Evolutionary conservation across 1,140 invertebrate species (phyloP), one percentile per base, ranked within the genome.

Genomic region (Philotrypesis tridentata): DNA sequence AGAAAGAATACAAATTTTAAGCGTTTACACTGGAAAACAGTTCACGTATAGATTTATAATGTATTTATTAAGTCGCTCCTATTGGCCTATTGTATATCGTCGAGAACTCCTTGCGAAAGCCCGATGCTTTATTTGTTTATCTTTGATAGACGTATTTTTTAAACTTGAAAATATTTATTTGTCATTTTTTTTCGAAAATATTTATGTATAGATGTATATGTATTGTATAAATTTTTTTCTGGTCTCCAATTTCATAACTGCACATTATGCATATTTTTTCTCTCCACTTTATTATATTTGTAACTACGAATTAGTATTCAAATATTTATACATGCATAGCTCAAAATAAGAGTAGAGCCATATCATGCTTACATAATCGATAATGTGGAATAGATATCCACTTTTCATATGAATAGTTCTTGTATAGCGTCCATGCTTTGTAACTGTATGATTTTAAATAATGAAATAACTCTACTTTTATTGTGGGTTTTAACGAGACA

Each of bases 141-240:
- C 17, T 21, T 31, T 71, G 25, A 23, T 70, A 70, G 37, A 48
- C 29, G n/a, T 31, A 31, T 31, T 78, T 27, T 55, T 48, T 43
- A 77, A 65, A 43, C 40, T 71, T 21, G 23, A n/a, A 31, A 78
- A 65, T 67, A 43, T 78, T 71, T 60, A 71, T 31, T 31, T 80
- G 27, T 33, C 27, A 67, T 72, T 65, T 14, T 80, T 61, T 33
- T 8, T 61, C 1, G 27, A 31, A 27, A 80, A 25, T 31, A 55
- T 43, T 74, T 73, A 67, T 80, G 40, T 55, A 70, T 55, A 71
- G n/a, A 7, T 73, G 60, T 80, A 80, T 33, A 80, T 80, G 23
- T 37, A 80, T 73, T 72, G 31, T 72, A 73, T 80, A 43, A 80
- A 73, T 72, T 80, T 79, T 23, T 78, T 78, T 7, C 37, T 65